Evolutionary conservation across 2,888 invertebrate species (phyloP), one percentile per base, ranked within the genome.

Genomic region (Thelaira solivaga): DNA sequence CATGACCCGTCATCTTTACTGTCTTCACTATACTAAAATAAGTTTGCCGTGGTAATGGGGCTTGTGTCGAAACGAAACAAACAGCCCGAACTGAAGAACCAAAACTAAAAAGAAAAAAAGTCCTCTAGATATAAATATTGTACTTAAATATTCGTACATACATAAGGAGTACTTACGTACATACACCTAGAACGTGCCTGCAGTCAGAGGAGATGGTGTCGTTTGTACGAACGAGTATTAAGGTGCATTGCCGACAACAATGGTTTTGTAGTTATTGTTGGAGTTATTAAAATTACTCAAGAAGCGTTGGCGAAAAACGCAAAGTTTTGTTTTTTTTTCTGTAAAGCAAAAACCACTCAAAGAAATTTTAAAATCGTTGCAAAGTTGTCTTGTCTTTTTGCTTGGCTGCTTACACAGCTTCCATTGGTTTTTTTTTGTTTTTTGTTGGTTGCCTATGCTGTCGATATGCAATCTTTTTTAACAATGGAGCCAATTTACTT

Each of bases 401-500:
- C 24, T 36, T 62, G 20, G 47, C 36, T 62, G 34, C 34, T 53
- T 71, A 62, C 61, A 53, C 53, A n/a, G 31, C 16, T 31, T 36
- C 31, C 45, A 57, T n/a, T 53, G 26, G 24, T 29, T 13, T n/a
- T n/a, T n/a, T n/a, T n/a, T n/a, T n/a, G n/a, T n/a, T n/a, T n/a
- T n/a, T n/a, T n/a, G n/a, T 61, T 61, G 10, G 49, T 43, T 39
- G 34, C 41, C 36, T 64, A 18, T 11, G 36, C 51, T 51, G 59
- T 49, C 64, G 65, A 71, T 76, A 71, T 65, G 64, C 59, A 71
- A 76, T 71, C 61, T 76, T 55, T 31, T 29, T 67, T 24, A 76
- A 71, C 71, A 76, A 71, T 76, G 71, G 61, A 76, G 61, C 71
- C 76, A 76, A 76, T 76, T 76, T 76, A 71, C 71, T 69, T 64